Conservation (phyloP, 2,888 invertebrate genomes). For the Myopa testacea region DNA sequence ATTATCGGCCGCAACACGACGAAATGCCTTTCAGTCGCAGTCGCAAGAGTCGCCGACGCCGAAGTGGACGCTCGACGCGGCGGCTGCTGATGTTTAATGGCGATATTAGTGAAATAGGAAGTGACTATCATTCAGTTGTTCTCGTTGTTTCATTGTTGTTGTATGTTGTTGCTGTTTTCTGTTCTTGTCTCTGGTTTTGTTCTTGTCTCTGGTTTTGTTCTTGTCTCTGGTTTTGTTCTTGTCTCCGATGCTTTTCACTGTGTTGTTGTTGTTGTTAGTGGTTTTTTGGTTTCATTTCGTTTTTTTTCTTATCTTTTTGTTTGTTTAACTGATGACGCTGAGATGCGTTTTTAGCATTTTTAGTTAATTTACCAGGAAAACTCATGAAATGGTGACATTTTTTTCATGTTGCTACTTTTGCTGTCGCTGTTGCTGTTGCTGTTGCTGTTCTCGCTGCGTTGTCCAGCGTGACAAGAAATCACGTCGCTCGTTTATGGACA, state of each 20-base stretch:
- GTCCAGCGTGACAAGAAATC: conserved; percentile 51
- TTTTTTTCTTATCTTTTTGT: background rate
- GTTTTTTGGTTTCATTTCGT: background rate
- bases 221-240: too few species aligned
- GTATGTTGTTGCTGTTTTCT: conserved; percentile 14
- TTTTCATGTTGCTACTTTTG: conserved; percentile 38
- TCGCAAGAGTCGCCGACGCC: background rate
- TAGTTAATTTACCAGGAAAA: conserved; percentile 66
- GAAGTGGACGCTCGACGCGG: background rate
- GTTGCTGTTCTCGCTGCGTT: conserved; percentile 30
- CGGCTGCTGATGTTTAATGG: conserved; percentile 49
- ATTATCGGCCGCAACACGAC: conserved; percentile 48
- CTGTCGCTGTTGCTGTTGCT: conserved; percentile 43
- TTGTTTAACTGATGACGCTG: background rate
- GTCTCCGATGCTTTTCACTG: background rate
- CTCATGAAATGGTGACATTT: conserved; percentile 62
- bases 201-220: background rate
- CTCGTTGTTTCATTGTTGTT: conserved; percentile 29
- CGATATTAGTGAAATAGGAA: conserved; percentile 66
- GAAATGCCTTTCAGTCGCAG: conserved; percentile 60
- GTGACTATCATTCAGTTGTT: conserved; percentile 52
- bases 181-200: background rate
- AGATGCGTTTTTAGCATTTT: conserved; percentile 62
- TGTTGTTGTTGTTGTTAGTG: background rate
- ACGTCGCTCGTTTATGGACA: conserved; percentile 64